Evolutionary conservation across 2,113 vertebrate genomes (phyloP), one percentile per base, ranked within the genome.

Genomic region (Chaetura pelagica): DNA sequence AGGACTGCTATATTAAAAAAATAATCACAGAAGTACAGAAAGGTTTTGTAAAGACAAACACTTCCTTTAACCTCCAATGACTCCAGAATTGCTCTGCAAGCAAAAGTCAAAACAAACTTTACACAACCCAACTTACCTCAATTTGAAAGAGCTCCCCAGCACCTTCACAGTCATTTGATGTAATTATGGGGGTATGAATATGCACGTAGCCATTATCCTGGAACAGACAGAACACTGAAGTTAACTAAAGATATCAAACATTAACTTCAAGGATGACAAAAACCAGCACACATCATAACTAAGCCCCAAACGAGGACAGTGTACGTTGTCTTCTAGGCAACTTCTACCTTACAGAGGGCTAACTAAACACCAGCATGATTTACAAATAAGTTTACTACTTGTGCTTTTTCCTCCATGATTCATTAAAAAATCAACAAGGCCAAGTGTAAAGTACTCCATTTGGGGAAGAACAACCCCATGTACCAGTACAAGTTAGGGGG

Each of bases 101-200:
- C 24, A 89, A 59, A 76, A 67, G 46, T 10, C 3, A 3, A 64
- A 87, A 26, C 22, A 76, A 77, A 67, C 29, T 46, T 85, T 7
- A 55, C 1, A n/a, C 42, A 84, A 42, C 3, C 3, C 16, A 95
- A 92, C 98, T 98, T 97, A 99, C 99, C 97, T 98, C 97, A 27
- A 99, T 95, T 68, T 98, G 98, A 94, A 99, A 99, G 48, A 99
- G 98, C 24, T 99, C 99, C 14, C 99, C 99, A 35, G 99, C 99
- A 15, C 99, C 99, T 96, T 99, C 99, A 72, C 99, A 99, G 96
- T 99, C 99, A 84, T 99, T 99, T 52, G 99, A 99, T n/a, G 99
- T 99, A 97, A 99, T 99, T 72, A 99, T 55, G 21, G 99, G 99
- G 16, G 99, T 99, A 97, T 99, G 99, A 94, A 99, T 98, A 73